Evolutionary conservation across 2,888 invertebrate species (phyloP), one percentile per base, ranked within the genome.

Genomic region (Strigamia crassipes): DNA sequence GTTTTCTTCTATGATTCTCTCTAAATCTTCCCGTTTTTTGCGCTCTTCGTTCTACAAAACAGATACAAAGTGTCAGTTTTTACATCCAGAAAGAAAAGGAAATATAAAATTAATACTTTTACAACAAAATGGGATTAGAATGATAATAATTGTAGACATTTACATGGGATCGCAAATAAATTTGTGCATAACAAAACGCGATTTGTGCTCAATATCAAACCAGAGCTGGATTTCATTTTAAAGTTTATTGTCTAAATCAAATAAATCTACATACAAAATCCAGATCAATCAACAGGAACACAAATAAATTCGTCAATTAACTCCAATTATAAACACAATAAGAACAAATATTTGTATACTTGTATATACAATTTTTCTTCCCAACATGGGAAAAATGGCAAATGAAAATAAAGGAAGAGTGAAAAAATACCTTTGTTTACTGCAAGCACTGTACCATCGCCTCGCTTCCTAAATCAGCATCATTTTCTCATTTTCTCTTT

Each of bases 1-100:
- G 91, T 98, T 98, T 91, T 98, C 97, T 86, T 96, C 96, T 92
- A 97, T 93, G 90, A 97, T 97, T 89, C 93, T 92, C 90, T 97
- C 97, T 88, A 97, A 92, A 90, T 96, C 96, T 91, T 96, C 94
- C 87, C 96, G 93, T 91, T 97, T 97, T 90, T 94, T 93, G 89
- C 93, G 92, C 91, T 98, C 97, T 92, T 96, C 97, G 91, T 97
- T 97, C 97, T 98, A 94, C 84, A 89, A 88, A 86, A 86, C 84
- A 83, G 85, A 84, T 83, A 84, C 27, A 73, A 73, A 73, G n/a
- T 73, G 73, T 73, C 73, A 73, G 13, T 73, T 73, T 31, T 73
- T 73, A 73, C 27, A 31, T 31, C 31, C 3, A 4, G 13, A 12
- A 73, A 73, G 27, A 1, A 31, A 73, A 73, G 10, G 12, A 51